Evolutionary conservation across 2,113 vertebrate genomes (phyloP), one percentile per base, ranked within the genome.

Genomic region (Peromyscus leucopus): DNA sequence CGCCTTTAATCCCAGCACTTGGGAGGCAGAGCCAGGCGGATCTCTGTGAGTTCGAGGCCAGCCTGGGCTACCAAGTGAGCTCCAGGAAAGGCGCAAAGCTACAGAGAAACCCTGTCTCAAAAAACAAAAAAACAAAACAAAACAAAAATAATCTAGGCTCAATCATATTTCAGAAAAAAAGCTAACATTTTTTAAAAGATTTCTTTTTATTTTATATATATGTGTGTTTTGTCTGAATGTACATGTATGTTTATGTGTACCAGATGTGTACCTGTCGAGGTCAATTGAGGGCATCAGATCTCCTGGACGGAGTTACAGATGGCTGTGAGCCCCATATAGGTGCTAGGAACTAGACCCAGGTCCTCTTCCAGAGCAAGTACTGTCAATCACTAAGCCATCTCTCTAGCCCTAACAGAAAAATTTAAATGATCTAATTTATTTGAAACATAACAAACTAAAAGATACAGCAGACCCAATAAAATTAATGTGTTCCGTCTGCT

Each of bases 391-490:
- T 74, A 39, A 39, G 71, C 36, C 71, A 74, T 9, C 71, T 39
- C 71, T 72, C 7, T 19, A n/a, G 36, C 1, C 71, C 19, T 74
- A 39, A 31, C 17, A 87, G 19, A 55, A 95, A 89, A 26, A 87
- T 91, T 59, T 15, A 71, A 95, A 83, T 85, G 55, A 84, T 19
- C 72, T 13, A 33, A 83, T 88, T 93, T 51, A 78, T 51, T 89
- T 91, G 65, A 94, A 95, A 75, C n/a, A 84, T 36, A 89, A 57
- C 76, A n/a, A 89, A 94, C 46, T 91, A 69, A 74, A 94, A 89
- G 8, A 63, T 33, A 94, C 5, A 95, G 17, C 19, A 95, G 39
- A 42, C 39, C 15, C 92, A 95, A 69, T 96, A 88, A 96, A 90
- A 90, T 63, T 92, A 84, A 39, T 33, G 8, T 42, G 10, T n/a